phyloP scores from a whole-genome alignment of 2,888 invertebrate genomes.

The Morpho achilles region DNA sequence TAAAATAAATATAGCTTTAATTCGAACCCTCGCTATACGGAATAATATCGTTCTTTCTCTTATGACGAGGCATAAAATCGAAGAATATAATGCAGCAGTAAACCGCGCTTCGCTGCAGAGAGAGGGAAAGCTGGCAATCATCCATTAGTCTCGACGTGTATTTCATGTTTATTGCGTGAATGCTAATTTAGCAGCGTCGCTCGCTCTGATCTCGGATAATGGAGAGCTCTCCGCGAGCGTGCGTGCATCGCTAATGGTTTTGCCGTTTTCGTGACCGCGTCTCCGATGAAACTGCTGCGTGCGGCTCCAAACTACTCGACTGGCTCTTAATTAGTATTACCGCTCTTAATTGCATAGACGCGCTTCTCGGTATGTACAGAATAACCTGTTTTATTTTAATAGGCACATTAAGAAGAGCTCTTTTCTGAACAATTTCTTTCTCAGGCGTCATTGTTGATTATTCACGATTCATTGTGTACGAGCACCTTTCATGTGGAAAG shows the following conservation, averaged over 20 bases:
- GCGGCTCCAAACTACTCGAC: conserved; percentile 42
- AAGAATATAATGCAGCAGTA: conserved; percentile 31
- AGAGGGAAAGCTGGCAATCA: conserved; percentile 46
- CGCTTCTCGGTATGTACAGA: conserved; percentile 48
- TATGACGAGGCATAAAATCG: conserved; percentile 37
- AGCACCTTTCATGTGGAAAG: conserved; percentile 60
- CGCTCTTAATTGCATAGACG: conserved; percentile 41
- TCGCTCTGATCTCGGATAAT: conserved; percentile 47
- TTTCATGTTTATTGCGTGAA: conserved; percentile 63
- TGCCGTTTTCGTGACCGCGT: conserved; percentile 34
- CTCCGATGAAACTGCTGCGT: conserved; percentile 37
- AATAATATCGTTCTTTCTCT: conserved; percentile 38
- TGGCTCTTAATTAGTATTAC: conserved; percentile 49
- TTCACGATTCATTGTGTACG: conserved; percentile 65
- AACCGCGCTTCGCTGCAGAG: conserved; percentile 25
- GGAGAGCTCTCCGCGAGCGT: conserved; percentile 38
- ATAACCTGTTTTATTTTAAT: conserved; percentile 50
- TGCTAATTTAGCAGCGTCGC: conserved; percentile 54
- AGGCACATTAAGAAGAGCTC: conserved; percentile 37
- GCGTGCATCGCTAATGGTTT: conserved; percentile 37
- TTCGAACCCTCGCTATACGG: conserved; percentile 38
- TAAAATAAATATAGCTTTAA: conserved; percentile 60
- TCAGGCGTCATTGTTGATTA: conserved; percentile 59
- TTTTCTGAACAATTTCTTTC: conserved; percentile 48
- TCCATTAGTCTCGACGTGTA: conserved; percentile 72